A percentile compares a stretch with the other conserved stretches of the same genome.
Evolutionary conservation across 2,113 vertebrate species (phyloP).

Genomic region (Megaleporinus macrocephalus): DNA sequence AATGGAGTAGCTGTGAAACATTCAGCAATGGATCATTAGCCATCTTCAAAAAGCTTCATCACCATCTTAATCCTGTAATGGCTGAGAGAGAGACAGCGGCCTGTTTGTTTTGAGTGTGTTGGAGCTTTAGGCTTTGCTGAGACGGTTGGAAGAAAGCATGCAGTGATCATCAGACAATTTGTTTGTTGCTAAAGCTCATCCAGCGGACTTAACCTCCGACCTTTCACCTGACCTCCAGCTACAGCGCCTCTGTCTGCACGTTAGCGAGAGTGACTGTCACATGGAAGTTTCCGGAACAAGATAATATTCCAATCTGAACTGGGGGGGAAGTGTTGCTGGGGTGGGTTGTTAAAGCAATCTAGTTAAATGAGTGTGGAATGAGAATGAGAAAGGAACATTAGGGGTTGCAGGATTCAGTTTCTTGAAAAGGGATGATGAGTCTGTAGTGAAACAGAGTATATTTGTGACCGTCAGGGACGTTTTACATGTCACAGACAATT

Average conservation of each 20-base stretch:
- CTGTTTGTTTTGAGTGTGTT: conserved; percentile 43
- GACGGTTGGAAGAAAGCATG: conserved; percentile 41
- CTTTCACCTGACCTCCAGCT: conserved; percentile 60
- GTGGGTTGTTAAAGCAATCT: conserved; percentile 47
- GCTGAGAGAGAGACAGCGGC: not conserved
- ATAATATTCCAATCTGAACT: conserved; percentile 14
- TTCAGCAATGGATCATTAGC: conserved; percentile 16
- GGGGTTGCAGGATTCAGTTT: conserved; percentile 44
- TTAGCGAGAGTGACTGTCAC: conserved; percentile 69
- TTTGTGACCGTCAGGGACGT: too few species aligned
- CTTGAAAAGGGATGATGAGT: conserved; percentile 20
- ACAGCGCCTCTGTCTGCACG: conserved; percentile 68
- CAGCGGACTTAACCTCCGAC: conserved; percentile 72
- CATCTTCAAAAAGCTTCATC: conserved; percentile 14
- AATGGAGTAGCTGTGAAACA: not conserved
- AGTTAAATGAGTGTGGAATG: conserved; percentile 1
- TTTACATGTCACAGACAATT: too few species aligned
- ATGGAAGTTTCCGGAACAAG: conserved; percentile 50
- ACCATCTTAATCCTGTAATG: conserved; percentile 33
- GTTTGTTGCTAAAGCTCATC: conserved; percentile 71
- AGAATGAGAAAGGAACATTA: not conserved
- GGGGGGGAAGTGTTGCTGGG: conserved; percentile 10
- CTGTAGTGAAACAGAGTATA: not conserved
- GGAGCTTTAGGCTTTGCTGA: conserved; percentile 48
- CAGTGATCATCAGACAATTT: conserved; percentile 57